Evolutionary conservation across 1,140 invertebrate species (phyloP).

Genomic region (Chironomus striatipennis): DNA sequence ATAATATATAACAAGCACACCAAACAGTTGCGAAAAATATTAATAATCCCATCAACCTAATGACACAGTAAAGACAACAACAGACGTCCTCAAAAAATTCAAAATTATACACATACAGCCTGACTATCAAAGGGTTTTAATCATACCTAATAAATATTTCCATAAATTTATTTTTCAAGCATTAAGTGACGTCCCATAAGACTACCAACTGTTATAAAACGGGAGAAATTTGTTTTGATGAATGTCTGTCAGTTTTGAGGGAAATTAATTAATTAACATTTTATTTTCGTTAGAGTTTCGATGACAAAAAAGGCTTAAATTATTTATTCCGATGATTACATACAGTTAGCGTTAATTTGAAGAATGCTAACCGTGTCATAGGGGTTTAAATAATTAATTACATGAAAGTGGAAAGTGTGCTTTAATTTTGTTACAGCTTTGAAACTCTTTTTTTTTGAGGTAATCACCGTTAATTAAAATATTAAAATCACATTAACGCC

Average conservation of each 20-base stretch:
- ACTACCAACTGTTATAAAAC: too few relatives aligned
- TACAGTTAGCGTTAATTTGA: background rate
- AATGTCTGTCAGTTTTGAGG: constrained; percentile 11
- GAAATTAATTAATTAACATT: constrained; percentile 20
- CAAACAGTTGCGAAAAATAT: too few relatives aligned
- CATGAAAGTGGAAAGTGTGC: background rate
- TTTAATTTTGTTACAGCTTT: background rate
- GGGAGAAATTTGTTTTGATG: background rate
- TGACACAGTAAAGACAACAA: too few relatives aligned
- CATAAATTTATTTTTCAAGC: too few relatives aligned
- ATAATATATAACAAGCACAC: too few relatives aligned
- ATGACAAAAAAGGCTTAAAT: constrained; percentile 5
- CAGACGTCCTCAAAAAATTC: too few relatives aligned
- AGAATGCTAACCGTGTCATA: constrained; percentile 1
- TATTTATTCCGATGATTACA: constrained; percentile 16
- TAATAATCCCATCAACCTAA: too few relatives aligned
- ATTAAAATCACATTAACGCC: constrained; percentile 21
- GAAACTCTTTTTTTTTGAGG: background rate
- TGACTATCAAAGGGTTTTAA: too few relatives aligned
- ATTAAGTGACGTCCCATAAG: too few relatives aligned
- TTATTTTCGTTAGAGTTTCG: background rate
- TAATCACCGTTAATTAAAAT: constrained; percentile 22
- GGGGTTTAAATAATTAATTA: constrained; percentile 23
- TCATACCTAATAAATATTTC: too few relatives aligned
- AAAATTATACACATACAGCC: too few relatives aligned